A percentile compares a stretch with the other conserved stretches of the same genome.
These are phyloP conservation scores for Perca flavescens DNA, from an alignment of 2,113 vertebrate genomes.

Conservation along the genomic window DNA sequence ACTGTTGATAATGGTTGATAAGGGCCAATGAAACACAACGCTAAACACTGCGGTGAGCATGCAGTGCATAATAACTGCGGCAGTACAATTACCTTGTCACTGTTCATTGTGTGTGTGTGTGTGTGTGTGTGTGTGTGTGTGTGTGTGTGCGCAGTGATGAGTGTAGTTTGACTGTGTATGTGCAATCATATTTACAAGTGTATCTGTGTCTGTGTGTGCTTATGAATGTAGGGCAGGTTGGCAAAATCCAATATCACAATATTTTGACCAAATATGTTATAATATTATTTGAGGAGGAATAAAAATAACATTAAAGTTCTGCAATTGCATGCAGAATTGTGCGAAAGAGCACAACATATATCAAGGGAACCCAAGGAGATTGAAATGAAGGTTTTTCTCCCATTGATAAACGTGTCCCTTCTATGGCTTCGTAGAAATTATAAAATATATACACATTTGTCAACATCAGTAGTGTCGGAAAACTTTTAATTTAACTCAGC, in stretches of 20 bases:
- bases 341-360: not conserved
- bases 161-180: not conserved
- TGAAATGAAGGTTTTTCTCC: not conserved
- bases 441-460: not conserved
- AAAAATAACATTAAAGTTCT: not conserved
- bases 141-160: not conserved
- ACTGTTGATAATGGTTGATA: constrained; percentile 66
- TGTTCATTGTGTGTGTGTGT: constrained; percentile 5
- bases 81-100: constrained; percentile 35
- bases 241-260: not conserved
- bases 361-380: not conserved
- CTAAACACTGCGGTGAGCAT: constrained; percentile 18
- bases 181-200: not conserved
- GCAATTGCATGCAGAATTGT: not conserved
- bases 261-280: not conserved
- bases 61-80: constrained; percentile 28
- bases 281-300: not conserved
- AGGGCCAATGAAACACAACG: constrained; percentile 39
- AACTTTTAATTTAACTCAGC: not conserved
- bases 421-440: not conserved
- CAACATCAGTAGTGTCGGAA: not conserved
- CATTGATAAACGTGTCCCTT: not conserved
- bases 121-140: constrained; percentile 11
- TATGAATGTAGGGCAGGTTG: not conserved
- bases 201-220: not conserved